Conservation (phyloP, 2,797 vertebrate species). For the Myiothlypis coronata region DNA sequence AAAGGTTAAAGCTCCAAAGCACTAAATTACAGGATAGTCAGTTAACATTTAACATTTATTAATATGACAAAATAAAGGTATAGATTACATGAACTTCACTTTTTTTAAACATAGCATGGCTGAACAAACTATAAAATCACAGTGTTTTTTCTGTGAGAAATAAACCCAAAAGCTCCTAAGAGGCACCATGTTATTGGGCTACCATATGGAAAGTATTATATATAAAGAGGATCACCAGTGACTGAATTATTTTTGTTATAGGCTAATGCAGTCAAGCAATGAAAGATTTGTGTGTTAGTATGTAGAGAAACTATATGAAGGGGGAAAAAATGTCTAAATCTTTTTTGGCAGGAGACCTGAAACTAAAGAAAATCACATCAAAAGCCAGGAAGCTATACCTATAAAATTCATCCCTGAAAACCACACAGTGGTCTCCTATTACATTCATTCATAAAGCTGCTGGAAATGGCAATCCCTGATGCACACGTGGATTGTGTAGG, state of each 20-base stretch:
- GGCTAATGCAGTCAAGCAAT: not conserved
- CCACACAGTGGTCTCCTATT: not conserved
- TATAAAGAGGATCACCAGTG: not conserved
- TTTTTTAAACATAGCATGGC: not conserved
- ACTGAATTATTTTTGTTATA: constrained; percentile 39
- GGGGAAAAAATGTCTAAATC: not conserved
- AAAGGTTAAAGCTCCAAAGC: not conserved
- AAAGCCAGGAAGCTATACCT: constrained; percentile 33
- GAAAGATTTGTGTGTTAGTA: not conserved
- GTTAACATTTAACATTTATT: not conserved
- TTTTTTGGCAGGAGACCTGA: not conserved
- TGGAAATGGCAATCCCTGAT: constrained; percentile 17
- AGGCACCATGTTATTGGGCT: not conserved
- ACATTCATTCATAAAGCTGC: constrained; percentile 22
- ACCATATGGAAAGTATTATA: constrained; percentile 43
- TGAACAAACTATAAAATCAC: not conserved
- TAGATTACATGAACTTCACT: not conserved
- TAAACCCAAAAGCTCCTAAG: not conserved
- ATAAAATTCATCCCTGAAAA: constrained; percentile 9
- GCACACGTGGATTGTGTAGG: not conserved
- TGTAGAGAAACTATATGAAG: not conserved
- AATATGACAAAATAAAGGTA: not conserved
- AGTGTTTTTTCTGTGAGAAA: not conserved
- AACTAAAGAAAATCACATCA: constrained; percentile 15
- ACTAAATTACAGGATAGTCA: not conserved